phyloP scores from a whole-genome alignment of 2,113 vertebrate species.

The Oreamnos americanus region DNA sequence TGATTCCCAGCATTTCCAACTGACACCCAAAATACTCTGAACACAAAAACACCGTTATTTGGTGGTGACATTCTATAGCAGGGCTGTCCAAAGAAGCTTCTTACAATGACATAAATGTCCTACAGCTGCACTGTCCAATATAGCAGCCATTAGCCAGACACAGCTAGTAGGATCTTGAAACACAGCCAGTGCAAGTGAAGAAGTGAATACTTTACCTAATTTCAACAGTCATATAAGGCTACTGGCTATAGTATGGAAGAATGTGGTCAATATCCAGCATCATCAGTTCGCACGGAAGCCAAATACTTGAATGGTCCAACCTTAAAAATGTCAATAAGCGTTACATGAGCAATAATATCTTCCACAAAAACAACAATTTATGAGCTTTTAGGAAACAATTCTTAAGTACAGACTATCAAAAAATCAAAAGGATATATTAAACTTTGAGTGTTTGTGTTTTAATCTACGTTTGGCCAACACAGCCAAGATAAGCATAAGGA shows the following conservation, averaged over 20 bases:
- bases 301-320: neutral
- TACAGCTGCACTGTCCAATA: neutral
- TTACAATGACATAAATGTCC: neutral
- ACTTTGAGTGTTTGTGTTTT: neutral
- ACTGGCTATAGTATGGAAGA: neutral
- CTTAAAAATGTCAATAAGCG: neutral
- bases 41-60: neutral
- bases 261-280: neutral
- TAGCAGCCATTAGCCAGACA: neutral
- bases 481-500: neutral
- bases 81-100: neutral
- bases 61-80: neutral
- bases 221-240: neutral
- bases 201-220: neutral
- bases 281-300: neutral
- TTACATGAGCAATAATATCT: neutral
- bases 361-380: neutral
- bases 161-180: neutral
- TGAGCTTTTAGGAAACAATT: neutral
- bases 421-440: neutral
- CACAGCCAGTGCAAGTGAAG: neutral
- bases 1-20: neutral
- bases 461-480: neutral
- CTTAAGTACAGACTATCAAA: neutral
- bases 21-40: neutral